These are phyloP conservation scores for Engraulis encrasicolus DNA, from an alignment of 2,113 vertebrate species.

Conservation along the genomic window DNA sequence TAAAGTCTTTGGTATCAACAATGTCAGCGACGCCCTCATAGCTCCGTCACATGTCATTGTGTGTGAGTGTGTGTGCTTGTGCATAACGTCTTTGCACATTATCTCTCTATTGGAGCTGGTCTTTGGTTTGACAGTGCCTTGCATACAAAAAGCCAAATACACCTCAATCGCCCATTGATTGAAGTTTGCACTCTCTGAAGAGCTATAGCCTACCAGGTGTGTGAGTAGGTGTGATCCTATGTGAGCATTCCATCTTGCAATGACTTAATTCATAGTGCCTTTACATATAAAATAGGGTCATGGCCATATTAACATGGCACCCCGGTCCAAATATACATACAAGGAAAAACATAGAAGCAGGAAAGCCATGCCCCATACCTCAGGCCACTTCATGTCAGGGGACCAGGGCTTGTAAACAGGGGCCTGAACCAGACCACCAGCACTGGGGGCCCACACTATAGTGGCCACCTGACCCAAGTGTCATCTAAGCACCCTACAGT, in stretches of 20 bases:
- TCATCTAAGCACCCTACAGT: not conserved
- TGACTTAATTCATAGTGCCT: not conserved
- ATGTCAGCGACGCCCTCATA: not conserved
- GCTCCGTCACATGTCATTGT: constrained; percentile 2
- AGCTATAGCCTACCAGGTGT: not conserved
- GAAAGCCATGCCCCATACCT: not conserved
- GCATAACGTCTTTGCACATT: constrained; percentile 1
- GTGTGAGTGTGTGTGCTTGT: constrained; percentile 6
- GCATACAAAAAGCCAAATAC: not conserved
- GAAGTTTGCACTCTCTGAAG: not conserved
- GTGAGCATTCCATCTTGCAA: not conserved
- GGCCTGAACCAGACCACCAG: not conserved
- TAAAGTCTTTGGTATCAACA: constrained; percentile 35
- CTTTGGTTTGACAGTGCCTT: constrained; percentile 15
- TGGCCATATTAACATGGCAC: not conserved
- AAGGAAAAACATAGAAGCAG: not conserved
- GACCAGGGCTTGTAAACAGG: not conserved
- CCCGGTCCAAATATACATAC: not conserved
- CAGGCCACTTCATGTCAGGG: not conserved
- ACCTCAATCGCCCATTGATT: not conserved
- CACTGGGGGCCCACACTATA: not conserved
- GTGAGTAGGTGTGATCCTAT: constrained; percentile 40
- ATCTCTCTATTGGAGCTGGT: not conserved
- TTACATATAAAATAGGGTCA: not conserved
- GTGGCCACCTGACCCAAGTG: not conserved